phyloP scores from a whole-genome alignment of 1,140 invertebrate species.

The Apis mellifera region DNA sequence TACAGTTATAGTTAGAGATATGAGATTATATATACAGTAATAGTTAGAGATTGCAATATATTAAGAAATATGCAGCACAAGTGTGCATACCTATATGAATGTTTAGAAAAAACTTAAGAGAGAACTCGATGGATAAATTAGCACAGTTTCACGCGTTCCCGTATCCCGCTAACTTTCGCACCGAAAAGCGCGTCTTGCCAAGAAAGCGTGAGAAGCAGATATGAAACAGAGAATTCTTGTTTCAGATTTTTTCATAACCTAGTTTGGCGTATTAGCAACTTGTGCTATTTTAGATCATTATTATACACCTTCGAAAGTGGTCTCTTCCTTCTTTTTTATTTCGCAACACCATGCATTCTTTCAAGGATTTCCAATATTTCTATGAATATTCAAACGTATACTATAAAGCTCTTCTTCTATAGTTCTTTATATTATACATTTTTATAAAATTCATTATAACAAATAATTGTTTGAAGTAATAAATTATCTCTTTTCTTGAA shows the following conservation, averaged over 20 bases:
- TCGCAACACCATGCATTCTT: conserved; percentile 17
- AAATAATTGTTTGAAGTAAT: neutral
- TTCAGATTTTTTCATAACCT: conserved; percentile 52
- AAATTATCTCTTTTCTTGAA: neutral
- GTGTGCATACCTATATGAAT: too few species aligned
- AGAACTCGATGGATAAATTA: conserved; percentile 1
- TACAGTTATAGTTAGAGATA: neutral
- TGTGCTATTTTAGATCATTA: neutral
- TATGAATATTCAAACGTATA: conserved; percentile 4
- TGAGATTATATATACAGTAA: too few species aligned
- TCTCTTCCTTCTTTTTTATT: conserved; percentile 29
- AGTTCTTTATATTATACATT: neutral
- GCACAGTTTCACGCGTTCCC: conserved; percentile 22
- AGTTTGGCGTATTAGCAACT: conserved; percentile 25
- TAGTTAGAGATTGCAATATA: neutral
- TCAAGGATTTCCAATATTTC: conserved; percentile 28
- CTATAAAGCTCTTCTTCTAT: neutral
- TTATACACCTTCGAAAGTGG: conserved; percentile 10
- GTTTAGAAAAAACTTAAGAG: neutral
- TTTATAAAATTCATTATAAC: neutral
- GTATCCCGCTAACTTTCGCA: conserved; percentile 39
- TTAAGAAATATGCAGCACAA: neutral
- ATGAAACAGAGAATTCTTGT: conserved; percentile 41
- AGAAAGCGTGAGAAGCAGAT: conserved; percentile 53
- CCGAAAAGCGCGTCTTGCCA: conserved; percentile 36